phyloP scores from a whole-genome alignment of 2,888 invertebrate genomes.

The Yponomeuta evonymella region DNA sequence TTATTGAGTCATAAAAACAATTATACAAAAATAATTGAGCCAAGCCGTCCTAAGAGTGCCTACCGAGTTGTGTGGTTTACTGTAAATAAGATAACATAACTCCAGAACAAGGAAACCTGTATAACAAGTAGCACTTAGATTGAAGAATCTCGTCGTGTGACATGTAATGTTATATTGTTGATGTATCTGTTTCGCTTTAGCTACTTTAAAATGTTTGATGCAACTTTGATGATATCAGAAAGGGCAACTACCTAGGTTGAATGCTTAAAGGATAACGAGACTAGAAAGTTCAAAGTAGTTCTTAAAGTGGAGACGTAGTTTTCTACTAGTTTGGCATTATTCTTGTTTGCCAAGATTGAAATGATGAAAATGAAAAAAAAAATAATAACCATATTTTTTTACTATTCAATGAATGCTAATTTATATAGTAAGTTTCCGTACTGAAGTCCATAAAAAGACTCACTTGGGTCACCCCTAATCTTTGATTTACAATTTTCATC shows the following conservation, averaged over 20 bases:
- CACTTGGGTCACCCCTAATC: background rate
- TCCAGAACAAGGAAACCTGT: background rate
- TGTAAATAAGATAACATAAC: background rate
- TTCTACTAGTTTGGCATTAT: too few species aligned
- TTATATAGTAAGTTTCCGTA: background rate
- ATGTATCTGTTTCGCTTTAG: background rate
- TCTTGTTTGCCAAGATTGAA: too few species aligned
- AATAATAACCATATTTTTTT: too few species aligned
- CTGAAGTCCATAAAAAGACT: background rate
- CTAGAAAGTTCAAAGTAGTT: too few species aligned
- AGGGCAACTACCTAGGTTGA: background rate
- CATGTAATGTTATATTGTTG: background rate
- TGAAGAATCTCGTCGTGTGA: background rate
- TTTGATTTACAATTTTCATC: slow-evolving; percentile 4
- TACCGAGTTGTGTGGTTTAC: slow-evolving; percentile 5
- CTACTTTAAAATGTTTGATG: background rate
- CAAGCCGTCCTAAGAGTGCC: background rate
- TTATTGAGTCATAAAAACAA: too few species aligned
- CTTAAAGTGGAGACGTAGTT: too few species aligned
- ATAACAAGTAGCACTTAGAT: background rate
- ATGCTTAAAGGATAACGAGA: background rate
- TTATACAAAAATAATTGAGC: too few species aligned
- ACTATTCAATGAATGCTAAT: too few species aligned
- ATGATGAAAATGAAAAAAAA: too few species aligned
- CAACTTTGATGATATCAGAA: background rate